Conservation (phyloP, 2,888 invertebrate genomes). For the Tuberolachnus salignus region DNA sequence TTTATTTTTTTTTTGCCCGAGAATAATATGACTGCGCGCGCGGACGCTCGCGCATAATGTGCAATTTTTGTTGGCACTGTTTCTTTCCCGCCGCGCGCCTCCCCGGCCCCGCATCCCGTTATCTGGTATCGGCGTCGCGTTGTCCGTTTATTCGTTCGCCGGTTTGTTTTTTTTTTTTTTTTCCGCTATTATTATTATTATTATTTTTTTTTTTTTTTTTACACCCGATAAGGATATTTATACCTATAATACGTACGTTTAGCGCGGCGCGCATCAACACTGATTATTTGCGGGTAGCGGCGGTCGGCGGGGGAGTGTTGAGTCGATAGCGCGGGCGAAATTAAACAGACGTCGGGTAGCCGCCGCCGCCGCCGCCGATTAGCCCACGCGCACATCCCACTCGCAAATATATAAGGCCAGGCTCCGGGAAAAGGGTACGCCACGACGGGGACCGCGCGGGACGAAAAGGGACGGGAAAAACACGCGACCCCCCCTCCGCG, state of each 20-base stretch:
- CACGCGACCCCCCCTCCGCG: background rate
- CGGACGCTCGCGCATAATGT: no score
- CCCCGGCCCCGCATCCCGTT: no score
- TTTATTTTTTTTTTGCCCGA: no score
- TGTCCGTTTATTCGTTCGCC: slow-evolving; percentile 29
- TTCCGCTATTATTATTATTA: background rate
- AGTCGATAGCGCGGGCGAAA: slow-evolving; percentile 24
- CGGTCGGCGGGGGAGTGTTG: slow-evolving; percentile 10
- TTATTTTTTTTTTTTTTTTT: background rate
- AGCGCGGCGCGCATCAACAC: background rate
- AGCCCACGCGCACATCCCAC: background rate
- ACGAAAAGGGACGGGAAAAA: slow-evolving; percentile 26
- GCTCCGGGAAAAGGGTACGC: background rate
- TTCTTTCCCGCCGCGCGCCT: slow-evolving; percentile 32
- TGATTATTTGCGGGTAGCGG: slow-evolving; percentile 16
- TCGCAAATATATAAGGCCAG: background rate
- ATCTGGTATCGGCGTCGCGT: background rate
- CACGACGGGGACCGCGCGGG: background rate
- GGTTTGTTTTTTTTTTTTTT: slow-evolving; percentile 10
- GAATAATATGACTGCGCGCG: no score
- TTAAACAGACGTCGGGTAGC: slow-evolving; percentile 47
- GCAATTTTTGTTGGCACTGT: slow-evolving; percentile 24
- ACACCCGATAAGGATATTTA: slow-evolving; percentile 20
- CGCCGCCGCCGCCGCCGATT: slow-evolving; percentile 22
- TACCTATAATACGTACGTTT: background rate